Evolutionary conservation across 2,113 vertebrate species (phyloP).

Genomic region (Grus americana): DNA sequence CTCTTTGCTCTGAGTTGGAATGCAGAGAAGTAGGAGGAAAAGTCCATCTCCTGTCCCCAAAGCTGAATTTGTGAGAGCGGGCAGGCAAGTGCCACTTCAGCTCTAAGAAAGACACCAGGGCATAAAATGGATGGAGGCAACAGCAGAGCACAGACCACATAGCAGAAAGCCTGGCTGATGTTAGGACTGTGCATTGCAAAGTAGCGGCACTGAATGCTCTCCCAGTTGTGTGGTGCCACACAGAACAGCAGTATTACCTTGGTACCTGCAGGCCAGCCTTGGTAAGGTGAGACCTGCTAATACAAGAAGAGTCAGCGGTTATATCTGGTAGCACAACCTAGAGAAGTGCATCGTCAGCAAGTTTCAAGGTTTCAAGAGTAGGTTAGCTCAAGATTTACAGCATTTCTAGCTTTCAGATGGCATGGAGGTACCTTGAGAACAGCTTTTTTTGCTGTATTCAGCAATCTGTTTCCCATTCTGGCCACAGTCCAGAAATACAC

Average conservation of each 20-base stretch:
- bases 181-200: background rate
- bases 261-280: background rate
- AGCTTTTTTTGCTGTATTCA: constrained; percentile 52
- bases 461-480: constrained; percentile 40
- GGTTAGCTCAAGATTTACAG: constrained; percentile 54
- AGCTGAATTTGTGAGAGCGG: background rate
- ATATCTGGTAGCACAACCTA: background rate
- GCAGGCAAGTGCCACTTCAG: background rate
- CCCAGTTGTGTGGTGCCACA: background rate
- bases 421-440: constrained; percentile 50
- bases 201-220: background rate
- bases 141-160: background rate
- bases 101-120: background rate
- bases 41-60: background rate
- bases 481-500: constrained; percentile 12
- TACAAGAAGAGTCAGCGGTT: background rate
- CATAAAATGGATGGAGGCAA: background rate
- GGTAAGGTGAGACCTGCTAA: background rate
- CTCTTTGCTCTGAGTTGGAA: background rate
- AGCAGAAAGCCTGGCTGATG: background rate
- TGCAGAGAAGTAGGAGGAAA: background rate
- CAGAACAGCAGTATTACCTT: background rate
- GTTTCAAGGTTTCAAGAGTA: constrained; percentile 45
- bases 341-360: background rate
- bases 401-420: constrained; percentile 42